Evolutionary conservation across 2,888 invertebrate species (phyloP).

Genomic region (Apotomis betuletana): DNA sequence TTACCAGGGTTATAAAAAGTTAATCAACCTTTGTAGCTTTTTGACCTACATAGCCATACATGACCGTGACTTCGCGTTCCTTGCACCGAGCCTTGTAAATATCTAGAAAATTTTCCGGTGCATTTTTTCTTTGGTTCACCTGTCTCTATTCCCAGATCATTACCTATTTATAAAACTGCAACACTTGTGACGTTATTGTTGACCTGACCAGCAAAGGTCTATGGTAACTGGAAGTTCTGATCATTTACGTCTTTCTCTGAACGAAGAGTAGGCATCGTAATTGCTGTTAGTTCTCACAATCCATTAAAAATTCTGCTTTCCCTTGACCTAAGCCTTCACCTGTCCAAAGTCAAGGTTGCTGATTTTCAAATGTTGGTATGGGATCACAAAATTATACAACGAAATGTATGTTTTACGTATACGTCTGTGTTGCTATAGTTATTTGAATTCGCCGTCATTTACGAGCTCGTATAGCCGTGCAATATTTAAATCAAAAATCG

Average conservation of each 20-base stretch:
- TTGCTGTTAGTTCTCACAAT: slow-evolving; percentile 30
- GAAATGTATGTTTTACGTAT: too few species aligned
- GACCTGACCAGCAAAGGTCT: background rate
- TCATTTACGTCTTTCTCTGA: slow-evolving; percentile 2
- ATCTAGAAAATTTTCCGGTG: background rate
- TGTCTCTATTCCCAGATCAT: slow-evolving; percentile 19
- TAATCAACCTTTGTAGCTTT: background rate
- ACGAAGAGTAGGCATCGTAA: slow-evolving; percentile 7
- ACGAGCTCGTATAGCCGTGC: too few species aligned
- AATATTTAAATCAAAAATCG: too few species aligned
- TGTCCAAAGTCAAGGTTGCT: slow-evolving; percentile 5
- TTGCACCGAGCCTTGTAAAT: slow-evolving; percentile 6
- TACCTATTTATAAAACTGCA: slow-evolving; percentile 9
- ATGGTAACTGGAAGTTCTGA: background rate
- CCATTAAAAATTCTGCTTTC: slow-evolving; percentile 18
- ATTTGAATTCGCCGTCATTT: too few species aligned
- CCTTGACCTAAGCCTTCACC: slow-evolving; percentile 3
- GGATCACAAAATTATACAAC: background rate
- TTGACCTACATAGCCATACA: background rate
- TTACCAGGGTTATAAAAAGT: background rate
- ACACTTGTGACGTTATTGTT: background rate
- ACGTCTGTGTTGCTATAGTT: too few species aligned
- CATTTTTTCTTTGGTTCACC: slow-evolving; percentile 8
- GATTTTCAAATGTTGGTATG: background rate
- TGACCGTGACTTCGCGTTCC: slow-evolving; percentile 10